Percentiles rank a stretch among this genome's conserved stretches.
These are phyloP conservation scores for Epistrophe grossulariae DNA, from an alignment of 2,888 invertebrate species.

Conservation along the genomic window DNA sequence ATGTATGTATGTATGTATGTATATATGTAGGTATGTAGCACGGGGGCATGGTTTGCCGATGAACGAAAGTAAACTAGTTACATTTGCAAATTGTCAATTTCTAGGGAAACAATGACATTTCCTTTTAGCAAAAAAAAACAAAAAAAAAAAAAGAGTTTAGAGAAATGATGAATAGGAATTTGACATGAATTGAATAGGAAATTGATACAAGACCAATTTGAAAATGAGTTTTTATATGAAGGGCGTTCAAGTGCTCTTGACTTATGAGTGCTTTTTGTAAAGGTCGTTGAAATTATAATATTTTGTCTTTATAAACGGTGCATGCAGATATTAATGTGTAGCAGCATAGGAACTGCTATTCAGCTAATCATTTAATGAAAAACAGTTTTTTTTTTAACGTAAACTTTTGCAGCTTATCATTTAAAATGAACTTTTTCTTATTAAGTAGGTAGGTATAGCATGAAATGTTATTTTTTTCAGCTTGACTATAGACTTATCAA, in stretches of 20 bases:
- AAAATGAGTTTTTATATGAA: not conserved
- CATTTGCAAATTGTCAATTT: conserved; percentile 69
- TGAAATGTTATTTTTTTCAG: no score
- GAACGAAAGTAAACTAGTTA: conserved; percentile 62
- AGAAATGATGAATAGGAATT: conserved; percentile 38
- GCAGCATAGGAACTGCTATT: no score
- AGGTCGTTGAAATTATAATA: not conserved
- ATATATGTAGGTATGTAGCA: not conserved
- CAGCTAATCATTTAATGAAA: no score
- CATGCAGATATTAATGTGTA: not conserved
- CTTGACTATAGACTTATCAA: no score
- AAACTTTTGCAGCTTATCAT: no score
- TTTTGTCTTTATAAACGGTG: not conserved
- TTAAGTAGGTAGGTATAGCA: no score
- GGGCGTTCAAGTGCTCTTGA: not conserved
- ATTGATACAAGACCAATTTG: conserved; percentile 33
- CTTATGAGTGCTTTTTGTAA: not conserved
- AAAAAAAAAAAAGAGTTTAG: not conserved
- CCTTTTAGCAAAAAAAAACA: conserved; percentile 3
- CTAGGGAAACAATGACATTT: conserved; percentile 58
- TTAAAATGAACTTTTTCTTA: no score
- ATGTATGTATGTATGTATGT: conserved; percentile 9
- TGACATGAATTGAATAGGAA: conserved; percentile 54
- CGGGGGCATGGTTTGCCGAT: not conserved
- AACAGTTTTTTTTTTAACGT: no score